Evolutionary conservation across 92 coral and sea anemone genomes (phyloP), one percentile per base, ranked within the genome.

Genomic region (Porites rus): DNA sequence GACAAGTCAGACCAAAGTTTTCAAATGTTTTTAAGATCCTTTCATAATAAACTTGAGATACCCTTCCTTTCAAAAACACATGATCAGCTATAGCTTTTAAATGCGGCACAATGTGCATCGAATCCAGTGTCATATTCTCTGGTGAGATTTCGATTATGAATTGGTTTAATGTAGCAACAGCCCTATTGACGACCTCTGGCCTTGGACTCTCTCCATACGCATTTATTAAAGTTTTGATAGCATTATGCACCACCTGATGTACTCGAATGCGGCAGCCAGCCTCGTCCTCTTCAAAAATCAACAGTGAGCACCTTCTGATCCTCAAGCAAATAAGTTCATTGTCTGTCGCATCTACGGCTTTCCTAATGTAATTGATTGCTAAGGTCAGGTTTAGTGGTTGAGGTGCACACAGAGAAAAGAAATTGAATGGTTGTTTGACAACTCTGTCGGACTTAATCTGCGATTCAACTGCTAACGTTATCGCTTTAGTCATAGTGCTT

Each of bases 401-500:
- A 6, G n/a, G 67, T 59, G 80, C 80, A 76, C 80, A 76, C 11
- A 76, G 19, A 25, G 66, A 59, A 12, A 76, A 50, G 8, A 76
- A 13, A 56, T 4, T 76, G 12, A 76, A 52, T 17, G 7, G 3
- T 43, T 52, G 46, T 11, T 54, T 19, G 20, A 74, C 2, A 10
- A 52, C 46, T 21, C 24, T 12, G 43, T 22, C 64, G 14, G 65
- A 74, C 21, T 67, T 59, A 6, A 77, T 63, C 14, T 12, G 20
- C 7, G 19, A 66, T 53, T 81, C 19, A 16, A 75, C 87, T 1
- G 91, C 87, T 38, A 88, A n/a, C 9, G 50, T 66, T 18, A 67
- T 77, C 13, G 87, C 91, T 46, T 80, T 58, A 7, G 56, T 24
- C 91, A 88, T 88, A 6, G 82, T 62, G n/a, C 38, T 66, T 28